Base-by-base conservation (phyloP, 1,140 invertebrate genomes). In the Bombus sibiricus region DNA sequence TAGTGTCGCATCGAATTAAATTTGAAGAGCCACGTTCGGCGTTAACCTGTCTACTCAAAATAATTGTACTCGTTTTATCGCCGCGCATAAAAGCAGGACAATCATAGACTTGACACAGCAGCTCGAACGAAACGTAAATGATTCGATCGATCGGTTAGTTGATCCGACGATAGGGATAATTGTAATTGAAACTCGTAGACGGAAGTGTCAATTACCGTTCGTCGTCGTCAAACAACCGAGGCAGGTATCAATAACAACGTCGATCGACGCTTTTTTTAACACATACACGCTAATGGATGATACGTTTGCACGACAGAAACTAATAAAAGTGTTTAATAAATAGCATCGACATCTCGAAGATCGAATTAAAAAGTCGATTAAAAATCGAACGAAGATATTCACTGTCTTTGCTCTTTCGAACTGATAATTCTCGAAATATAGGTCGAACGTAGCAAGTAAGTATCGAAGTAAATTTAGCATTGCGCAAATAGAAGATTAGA, bases 141-240 rank as follows among this genome's bases (percentile, higher is more conserved):
- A 47, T 22, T 34, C 68, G 69, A 73, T 39, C 22, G 37, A 71
- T 81, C 28, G n/a, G 34, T n/a, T 53, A 53, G 47, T 57, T 28
- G 68, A 57, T 25, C 13, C n/a, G 8, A 37, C 47, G 57, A 62
- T 34, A 34, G 41, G 41, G 25, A 73, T 73, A 39, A 73, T 62
- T 28, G 37, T 62, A 73, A 73, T 81, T 62, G 69, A 81, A 73
- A 71, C 28, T 28, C 2, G n/a, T 8, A 15, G 6, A 41, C 47
- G 18, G 37, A 62, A 43, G 69, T n/a, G 80, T 73, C 69, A 81
- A 81, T 73, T 59, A 81, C 12, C 28, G 32, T 41, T 13, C 18
- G 10, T 62, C n/a, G 41, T 59, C 8, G 25, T 39, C 43, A 66
- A 71, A 9, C 66, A 43, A 5, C 6, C 28, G n/a, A 9, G 25